Conservation (phyloP, 1,140 invertebrate species). For the Leptinotarsa undecemlineata region DNA sequence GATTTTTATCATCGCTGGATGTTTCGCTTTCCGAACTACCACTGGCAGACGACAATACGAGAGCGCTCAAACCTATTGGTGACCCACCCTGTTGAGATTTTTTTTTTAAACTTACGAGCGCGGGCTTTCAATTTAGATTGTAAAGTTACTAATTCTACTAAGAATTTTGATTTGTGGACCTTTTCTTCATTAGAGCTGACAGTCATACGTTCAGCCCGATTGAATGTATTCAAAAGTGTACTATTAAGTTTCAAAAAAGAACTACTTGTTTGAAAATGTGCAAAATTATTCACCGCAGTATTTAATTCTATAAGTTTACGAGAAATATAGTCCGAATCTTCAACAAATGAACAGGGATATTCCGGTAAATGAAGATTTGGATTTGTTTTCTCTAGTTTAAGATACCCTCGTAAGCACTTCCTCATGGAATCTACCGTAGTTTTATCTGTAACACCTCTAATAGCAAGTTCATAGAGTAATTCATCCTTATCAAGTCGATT, state of each 20-base stretch:
- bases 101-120: neutral
- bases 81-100: neutral
- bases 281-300: neutral
- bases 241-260: neutral
- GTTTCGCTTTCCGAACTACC: slow-evolving; percentile 2
- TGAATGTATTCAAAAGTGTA: neutral
- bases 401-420: too few relatives aligned
- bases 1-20: neutral
- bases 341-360: neutral
- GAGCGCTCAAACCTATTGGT: neutral
- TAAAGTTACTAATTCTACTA: neutral
- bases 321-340: neutral
- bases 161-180: neutral
- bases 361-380: neutral
- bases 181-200: neutral
- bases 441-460: neutral
- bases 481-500: slow-evolving; percentile 22
- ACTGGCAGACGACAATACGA: neutral
- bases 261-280: neutral
- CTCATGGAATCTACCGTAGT: neutral
- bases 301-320: neutral
- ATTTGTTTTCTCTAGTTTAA: neutral
- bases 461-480: slow-evolving; percentile 11
- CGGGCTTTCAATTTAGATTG: neutral
- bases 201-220: neutral